Evolutionary conservation across 2,888 invertebrate species (phyloP).

Genomic region (Slavum lentiscoides): DNA sequence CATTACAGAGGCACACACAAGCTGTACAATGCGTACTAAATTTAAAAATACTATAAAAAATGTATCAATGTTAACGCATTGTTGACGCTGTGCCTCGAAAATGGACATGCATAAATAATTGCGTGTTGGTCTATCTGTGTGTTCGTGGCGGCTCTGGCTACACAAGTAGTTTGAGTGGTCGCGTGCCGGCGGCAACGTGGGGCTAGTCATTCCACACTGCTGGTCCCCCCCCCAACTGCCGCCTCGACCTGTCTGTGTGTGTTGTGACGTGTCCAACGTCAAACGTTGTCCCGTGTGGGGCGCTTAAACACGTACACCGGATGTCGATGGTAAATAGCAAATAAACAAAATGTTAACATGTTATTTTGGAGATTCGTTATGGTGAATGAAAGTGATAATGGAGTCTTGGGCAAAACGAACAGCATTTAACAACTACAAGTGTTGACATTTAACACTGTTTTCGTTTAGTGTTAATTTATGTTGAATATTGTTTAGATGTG

Average conservation of each 20-base stretch:
- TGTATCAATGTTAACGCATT: conserved; percentile 52
- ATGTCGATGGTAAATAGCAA: conserved; percentile 53
- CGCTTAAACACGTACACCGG: conserved; percentile 50
- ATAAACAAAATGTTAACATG: conserved; percentile 49
- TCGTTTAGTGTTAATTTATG: conserved; percentile 24
- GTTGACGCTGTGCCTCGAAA: conserved; percentile 51
- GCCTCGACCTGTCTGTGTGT: conserved; percentile 50
- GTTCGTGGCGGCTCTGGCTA: conserved; percentile 50
- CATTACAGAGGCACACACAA: conserved; percentile 53
- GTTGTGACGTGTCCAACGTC: conserved; percentile 51
- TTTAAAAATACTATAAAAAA: conserved; percentile 48
- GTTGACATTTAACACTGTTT: conserved; percentile 55
- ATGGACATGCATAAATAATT: conserved; percentile 52
- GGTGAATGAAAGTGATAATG: conserved; percentile 43
- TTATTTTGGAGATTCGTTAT: conserved; percentile 43
- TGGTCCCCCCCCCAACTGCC: conserved; percentile 43
- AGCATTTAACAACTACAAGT: conserved; percentile 41
- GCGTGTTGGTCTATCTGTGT: conserved; percentile 46
- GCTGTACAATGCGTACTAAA: conserved; percentile 53
- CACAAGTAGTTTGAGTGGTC: conserved; percentile 50
- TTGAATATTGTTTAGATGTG: conserved; percentile 65
- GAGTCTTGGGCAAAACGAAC: conserved; percentile 24
- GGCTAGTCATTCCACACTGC: conserved; percentile 50
- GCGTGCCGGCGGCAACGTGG: conserved; percentile 41
- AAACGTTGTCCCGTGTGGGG: conserved; percentile 52